Conservation (phyloP, 2,888 invertebrate species). For the Harpalus rufipes region DNA sequence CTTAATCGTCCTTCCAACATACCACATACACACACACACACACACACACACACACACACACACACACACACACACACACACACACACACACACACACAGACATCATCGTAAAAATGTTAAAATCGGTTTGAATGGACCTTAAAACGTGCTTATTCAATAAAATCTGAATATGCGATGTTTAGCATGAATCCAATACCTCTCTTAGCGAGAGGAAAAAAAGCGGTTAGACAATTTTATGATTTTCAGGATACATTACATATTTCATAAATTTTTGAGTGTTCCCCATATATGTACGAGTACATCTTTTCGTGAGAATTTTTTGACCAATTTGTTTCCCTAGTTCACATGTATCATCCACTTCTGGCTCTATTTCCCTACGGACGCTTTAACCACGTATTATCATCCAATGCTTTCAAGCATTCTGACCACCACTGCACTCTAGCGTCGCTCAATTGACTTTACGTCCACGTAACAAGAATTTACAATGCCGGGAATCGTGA, state of each 20-base stretch:
- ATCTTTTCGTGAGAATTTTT: slow-evolving; percentile 16
- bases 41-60: too few relatives aligned
- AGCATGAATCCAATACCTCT: too few relatives aligned
- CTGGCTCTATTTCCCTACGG: slow-evolving; percentile 37
- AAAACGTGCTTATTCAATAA: too few relatives aligned
- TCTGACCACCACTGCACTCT: slow-evolving; percentile 38
- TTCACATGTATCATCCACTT: slow-evolving; percentile 32
- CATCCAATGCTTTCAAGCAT: slow-evolving; percentile 56
- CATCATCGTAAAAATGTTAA: too few relatives aligned
- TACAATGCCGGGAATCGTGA: slow-evolving; percentile 47
- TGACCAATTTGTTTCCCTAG: slow-evolving; percentile 46
- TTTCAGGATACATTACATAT: neutral
- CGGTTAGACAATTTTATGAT: neutral
- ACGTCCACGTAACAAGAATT: slow-evolving; percentile 46
- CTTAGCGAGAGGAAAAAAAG: too few relatives aligned
- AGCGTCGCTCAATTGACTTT: slow-evolving; percentile 40
- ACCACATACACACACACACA: too few relatives aligned
- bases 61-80: too few relatives aligned
- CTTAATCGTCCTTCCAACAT: too few relatives aligned
- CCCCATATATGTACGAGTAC: neutral
- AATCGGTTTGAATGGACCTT: too few relatives aligned
- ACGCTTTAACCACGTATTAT: slow-evolving; percentile 45
- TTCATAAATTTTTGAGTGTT: neutral
- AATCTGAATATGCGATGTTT: too few relatives aligned
- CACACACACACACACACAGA: too few relatives aligned